Base-by-base conservation (phyloP, 2,888 invertebrate species). In the Desoria tigrina region DNA sequence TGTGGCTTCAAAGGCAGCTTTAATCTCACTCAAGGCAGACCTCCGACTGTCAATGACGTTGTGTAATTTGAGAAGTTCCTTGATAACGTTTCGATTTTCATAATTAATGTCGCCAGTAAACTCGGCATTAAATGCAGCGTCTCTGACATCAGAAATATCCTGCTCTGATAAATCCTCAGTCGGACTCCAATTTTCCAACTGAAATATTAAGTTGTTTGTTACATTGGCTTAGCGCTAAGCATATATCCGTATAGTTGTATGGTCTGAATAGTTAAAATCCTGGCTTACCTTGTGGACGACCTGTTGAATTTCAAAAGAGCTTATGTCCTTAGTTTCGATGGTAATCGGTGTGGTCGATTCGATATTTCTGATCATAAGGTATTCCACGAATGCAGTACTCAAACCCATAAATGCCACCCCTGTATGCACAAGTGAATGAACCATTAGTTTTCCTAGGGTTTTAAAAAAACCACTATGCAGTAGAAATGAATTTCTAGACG, bases 41-140 rank as follows among this genome's bases (percentile, higher is more conserved):
- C 21, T 53, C 27, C 53, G 7, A 53, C 24, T 24, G 21, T 53
- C 53, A 26, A 53, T 53, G 27, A 53, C 53, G 26, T 26, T 18
- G n/a, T 53, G 24, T 9, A 26, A 9, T 6, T 24, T 23, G 7
- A 53, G 21, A 9, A 18, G 24, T 24, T 53, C 53, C n/a, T 24
- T 53, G 18, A 53, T 7, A 26, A 24, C 7, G 7, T n/a, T 6
- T 24, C 21, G 18, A 24, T 53, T 53, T 21, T 18, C 53, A 24
- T 24, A 53, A 24, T 6, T 9, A 9, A 53, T 4, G 9, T 9
- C 14, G 21, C 9, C 26, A n/a, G 18, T 53, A 21, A 53, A 53
- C 24, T 11, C 24, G 9, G 27, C 27, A 26, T 7, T 53, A 9
- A 26, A 9, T 21, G 53, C 53, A 4, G 18, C 9, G 7, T 23